Percentiles rank a stretch among this genome's conserved stretches.
Conservation (phyloP, 2,113 vertebrate species). For the Baryphthengus martii region DNA sequence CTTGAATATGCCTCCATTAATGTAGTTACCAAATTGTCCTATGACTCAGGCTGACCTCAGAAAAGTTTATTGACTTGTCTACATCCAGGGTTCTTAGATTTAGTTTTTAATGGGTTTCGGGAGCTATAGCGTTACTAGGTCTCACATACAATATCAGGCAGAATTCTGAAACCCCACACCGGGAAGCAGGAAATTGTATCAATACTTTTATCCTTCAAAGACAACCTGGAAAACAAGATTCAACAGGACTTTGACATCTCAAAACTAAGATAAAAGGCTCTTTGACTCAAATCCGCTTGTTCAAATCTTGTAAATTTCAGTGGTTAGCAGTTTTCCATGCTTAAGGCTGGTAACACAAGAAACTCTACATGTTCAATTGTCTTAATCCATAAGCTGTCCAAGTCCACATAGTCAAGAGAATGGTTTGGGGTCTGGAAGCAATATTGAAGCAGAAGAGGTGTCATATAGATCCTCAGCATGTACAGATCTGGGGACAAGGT, state of each 20-base stretch:
- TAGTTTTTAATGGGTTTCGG: not conserved
- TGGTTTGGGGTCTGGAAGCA: not conserved
- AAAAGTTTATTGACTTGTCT: not conserved
- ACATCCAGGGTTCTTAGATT: not conserved
- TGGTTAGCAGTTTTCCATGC: not conserved
- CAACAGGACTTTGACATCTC: not conserved
- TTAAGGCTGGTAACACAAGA: not conserved
- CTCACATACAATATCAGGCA: not conserved
- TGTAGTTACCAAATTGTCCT: not conserved
- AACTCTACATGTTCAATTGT: not conserved
- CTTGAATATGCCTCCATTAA: not conserved
- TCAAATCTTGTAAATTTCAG: not conserved
- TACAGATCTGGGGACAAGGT: accelerated
- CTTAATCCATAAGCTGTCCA: not conserved
- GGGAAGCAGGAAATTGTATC: not conserved
- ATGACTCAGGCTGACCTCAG: not conserved
- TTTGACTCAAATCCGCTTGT: not conserved
- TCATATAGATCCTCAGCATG: not conserved
- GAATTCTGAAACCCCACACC: not conserved
- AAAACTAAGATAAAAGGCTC: not conserved
- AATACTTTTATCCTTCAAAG: not conserved
- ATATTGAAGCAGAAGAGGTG: not conserved
- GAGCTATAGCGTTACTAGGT: not conserved
- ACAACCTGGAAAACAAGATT: not conserved
- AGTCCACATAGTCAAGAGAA: not conserved